Percentiles rank a stretch among this genome's conserved stretches.
phyloP scores from a whole-genome alignment of 2,888 invertebrate species.

The Acanthosoma haemorrhoidale region DNA sequence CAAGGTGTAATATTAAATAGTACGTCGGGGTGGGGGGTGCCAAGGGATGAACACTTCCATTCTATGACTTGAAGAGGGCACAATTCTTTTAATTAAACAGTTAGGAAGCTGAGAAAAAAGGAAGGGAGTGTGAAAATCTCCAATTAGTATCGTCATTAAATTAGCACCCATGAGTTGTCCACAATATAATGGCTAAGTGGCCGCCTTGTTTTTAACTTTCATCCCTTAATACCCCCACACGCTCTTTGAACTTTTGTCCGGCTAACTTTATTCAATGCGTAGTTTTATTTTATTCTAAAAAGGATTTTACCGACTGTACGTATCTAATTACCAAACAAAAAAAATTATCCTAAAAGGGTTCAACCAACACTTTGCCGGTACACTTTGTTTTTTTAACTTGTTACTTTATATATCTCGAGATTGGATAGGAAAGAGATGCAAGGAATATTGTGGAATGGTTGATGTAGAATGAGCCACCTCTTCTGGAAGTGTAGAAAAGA shows the following conservation, averaged over 20 bases:
- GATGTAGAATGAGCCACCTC: too few relatives aligned
- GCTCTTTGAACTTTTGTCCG: constrained; percentile 3
- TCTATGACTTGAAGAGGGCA: neutral
- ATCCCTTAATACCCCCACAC: too few relatives aligned
- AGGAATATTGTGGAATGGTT: too few relatives aligned
- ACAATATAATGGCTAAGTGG: neutral
- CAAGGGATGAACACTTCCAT: constrained; percentile 21
- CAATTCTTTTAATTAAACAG: constrained; percentile 19
- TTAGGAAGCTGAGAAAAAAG: neutral
- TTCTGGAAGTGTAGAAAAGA: too few relatives aligned
- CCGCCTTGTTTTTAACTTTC: constrained; percentile 13
- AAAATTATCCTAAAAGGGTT: too few relatives aligned
- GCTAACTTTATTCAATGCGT: constrained; percentile 7
- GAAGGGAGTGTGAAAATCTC: constrained; percentile 24
- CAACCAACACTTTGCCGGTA: too few relatives aligned
- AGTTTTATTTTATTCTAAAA: neutral
- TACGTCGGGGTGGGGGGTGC: neutral
- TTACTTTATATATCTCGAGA: too few relatives aligned
- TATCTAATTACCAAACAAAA: constrained; percentile 11
- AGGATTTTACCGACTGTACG: neutral
- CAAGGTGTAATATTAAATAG: constrained; percentile 15
- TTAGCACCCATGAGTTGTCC: constrained; percentile 39
- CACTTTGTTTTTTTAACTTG: too few relatives aligned
- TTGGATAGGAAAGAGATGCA: too few relatives aligned
- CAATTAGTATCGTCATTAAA: constrained; percentile 37